These are phyloP conservation scores for Chrysina gloriosa DNA, from an alignment of 2,888 invertebrate genomes.

Conservation along the genomic window DNA sequence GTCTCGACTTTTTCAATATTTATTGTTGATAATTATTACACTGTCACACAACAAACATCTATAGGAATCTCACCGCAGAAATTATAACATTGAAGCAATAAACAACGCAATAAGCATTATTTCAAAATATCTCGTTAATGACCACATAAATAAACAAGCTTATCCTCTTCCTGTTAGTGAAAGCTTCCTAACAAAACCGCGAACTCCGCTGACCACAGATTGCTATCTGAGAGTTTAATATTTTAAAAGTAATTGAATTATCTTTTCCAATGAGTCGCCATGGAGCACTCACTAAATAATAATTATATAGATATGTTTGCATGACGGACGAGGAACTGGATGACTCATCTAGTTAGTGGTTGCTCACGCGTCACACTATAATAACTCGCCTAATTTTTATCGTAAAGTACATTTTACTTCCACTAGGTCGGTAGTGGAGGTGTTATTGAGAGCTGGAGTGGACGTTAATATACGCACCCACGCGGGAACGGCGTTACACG, in stretches of 20 bases:
- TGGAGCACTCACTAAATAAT: constrained; percentile 25
- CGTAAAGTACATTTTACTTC: constrained; percentile 15
- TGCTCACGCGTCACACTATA: constrained; percentile 11
- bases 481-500: constrained; percentile 91
- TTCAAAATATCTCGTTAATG: neutral
- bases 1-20: no score
- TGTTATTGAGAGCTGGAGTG: constrained; percentile 85
- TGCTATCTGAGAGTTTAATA: neutral
- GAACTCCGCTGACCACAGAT: neutral
- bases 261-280: constrained; percentile 34
- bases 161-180: neutral
- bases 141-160: constrained; percentile 16
- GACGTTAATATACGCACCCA: constrained; percentile 88
- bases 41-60: neutral
- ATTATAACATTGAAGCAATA: neutral
- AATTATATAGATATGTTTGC: constrained; percentile 35
- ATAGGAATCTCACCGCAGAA: neutral
- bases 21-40: no score
- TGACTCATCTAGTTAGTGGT: constrained; percentile 20
- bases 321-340: constrained; percentile 7
- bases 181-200: constrained; percentile 17
- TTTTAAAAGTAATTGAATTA: constrained; percentile 38
- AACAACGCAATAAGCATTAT: neutral
- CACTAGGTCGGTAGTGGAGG: constrained; percentile 81
- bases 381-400: constrained; percentile 28